These are phyloP conservation scores for Bursaphelenchus mucronatus DNA, from an alignment of 1,140 invertebrate species.

Conservation along the genomic window DNA sequence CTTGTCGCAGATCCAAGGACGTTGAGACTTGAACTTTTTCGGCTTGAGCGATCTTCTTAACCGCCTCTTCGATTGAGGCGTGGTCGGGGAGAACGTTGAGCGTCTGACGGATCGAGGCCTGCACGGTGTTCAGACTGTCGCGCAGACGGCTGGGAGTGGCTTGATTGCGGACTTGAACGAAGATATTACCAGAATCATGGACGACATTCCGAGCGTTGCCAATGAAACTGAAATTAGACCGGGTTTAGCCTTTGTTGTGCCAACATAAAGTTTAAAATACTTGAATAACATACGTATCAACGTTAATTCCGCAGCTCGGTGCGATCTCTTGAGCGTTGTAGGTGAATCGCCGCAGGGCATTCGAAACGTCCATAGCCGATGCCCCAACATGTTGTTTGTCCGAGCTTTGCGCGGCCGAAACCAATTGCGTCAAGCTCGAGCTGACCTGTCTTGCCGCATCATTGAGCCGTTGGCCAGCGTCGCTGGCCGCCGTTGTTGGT, in stretches of 20 bases:
- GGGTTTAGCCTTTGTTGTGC: neutral
- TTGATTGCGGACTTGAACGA: conserved; percentile 72
- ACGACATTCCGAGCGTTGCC: conserved; percentile 51
- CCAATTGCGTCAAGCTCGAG: conserved; percentile 72
- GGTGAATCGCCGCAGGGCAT: conserved; percentile 71
- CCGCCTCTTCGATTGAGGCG: conserved; percentile 46
- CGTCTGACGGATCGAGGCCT: conserved; percentile 37
- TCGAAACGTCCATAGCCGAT: conserved; percentile 75
- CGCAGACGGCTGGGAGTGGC: conserved; percentile 31
- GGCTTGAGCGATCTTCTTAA: conserved; percentile 35
- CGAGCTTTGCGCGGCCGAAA: conserved; percentile 76
- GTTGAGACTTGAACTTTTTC: conserved; percentile 64
- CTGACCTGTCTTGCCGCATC: conserved; percentile 69
- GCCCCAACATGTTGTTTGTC: conserved; percentile 78
- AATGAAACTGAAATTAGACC: conserved; percentile 45
- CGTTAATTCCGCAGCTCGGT: conserved; percentile 68
- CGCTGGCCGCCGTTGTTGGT: neutral
- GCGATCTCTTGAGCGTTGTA: conserved; percentile 72
- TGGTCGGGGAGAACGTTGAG: conserved; percentile 52
- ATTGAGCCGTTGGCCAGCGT: conserved; percentile 63
- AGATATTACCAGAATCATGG: conserved; percentile 64
- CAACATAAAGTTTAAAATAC: too few relatives aligned
- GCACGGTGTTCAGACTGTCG: conserved; percentile 45
- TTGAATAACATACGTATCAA: conserved; percentile 64
- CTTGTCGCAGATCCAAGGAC: conserved; percentile 76